phyloP scores from a whole-genome alignment of 2,113 vertebrate genomes.

The Indri indri region DNA sequence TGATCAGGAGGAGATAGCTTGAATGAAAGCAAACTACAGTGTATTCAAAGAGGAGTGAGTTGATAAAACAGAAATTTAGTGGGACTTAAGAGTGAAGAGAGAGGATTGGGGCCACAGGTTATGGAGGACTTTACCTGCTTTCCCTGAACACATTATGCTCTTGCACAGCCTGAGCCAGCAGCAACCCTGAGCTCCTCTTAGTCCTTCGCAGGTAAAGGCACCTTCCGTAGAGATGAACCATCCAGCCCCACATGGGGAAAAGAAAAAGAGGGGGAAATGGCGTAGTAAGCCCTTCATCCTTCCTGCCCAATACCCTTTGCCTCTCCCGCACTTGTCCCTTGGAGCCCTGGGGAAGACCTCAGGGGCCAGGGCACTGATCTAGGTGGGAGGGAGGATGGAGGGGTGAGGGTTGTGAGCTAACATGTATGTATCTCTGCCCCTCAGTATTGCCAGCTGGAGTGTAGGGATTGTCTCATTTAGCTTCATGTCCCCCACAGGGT shows the following conservation, averaged over 20 bases:
- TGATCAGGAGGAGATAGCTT: background rate
- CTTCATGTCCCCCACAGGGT: background rate
- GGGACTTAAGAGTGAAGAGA: background rate
- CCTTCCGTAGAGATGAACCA: background rate
- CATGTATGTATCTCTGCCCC: fast-evolving
- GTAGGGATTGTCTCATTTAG: background rate
- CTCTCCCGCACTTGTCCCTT: background rate
- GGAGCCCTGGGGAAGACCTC: background rate
- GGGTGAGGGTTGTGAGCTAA: background rate
- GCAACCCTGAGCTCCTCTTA: background rate
- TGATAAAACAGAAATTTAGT: background rate
- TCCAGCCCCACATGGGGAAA: background rate
- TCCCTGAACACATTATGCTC: background rate
- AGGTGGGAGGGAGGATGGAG: background rate
- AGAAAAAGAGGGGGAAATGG: background rate
- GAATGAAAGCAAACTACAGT: background rate
- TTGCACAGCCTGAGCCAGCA: background rate
- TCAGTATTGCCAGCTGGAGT: background rate
- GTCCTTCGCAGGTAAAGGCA: background rate
- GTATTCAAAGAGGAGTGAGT: background rate
- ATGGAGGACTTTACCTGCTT: background rate
- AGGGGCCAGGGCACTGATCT: no score
- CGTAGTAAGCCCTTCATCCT: background rate
- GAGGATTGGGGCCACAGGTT: background rate
- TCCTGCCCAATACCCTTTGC: background rate